Evolutionary conservation across 30 jellyfish, hydroid and myxozoan species (phyloP).

Genomic region (Calvadosia cruxmelitensis): DNA sequence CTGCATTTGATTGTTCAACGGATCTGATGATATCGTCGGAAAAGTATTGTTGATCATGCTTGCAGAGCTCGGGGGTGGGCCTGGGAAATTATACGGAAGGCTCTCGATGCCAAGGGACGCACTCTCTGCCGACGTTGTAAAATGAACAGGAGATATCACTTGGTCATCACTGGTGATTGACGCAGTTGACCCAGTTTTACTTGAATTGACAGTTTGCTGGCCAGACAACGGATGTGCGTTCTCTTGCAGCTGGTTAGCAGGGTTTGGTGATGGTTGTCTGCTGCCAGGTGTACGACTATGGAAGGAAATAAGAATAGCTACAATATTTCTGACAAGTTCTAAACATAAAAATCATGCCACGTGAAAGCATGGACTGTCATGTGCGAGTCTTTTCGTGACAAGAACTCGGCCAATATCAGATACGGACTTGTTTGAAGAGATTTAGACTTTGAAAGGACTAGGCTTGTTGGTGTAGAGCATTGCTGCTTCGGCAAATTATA

Average conservation of each 20-base stretch:
- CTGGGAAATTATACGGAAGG: constrained; percentile 41
- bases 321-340: too few species aligned
- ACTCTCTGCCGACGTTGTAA: constrained; percentile 38
- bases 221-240: constrained; percentile 27
- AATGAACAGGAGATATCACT: constrained; percentile 89
- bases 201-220: constrained; percentile 10
- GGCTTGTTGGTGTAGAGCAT: too few species aligned
- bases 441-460: too few species aligned
- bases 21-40: background rate
- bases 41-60: background rate
- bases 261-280: constrained; percentile 85
- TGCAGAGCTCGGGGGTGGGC: constrained; percentile 8
- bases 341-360: too few species aligned
- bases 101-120: constrained; percentile 51
- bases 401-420: too few species aligned
- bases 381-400: too few species aligned
- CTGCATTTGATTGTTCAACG: constrained; percentile 6
- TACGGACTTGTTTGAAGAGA: too few species aligned
- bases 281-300: constrained; percentile 79
- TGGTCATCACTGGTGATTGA: constrained; percentile 35
- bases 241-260: constrained; percentile 42
- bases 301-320: background rate
- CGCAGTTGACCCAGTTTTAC: constrained; percentile 15
- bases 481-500: too few species aligned
- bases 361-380: too few species aligned